A percentile compares a stretch with the other conserved stretches of the same genome.
phyloP scores from a whole-genome alignment of 1,140 invertebrate genomes.

The Drosophila nasuta region DNA sequence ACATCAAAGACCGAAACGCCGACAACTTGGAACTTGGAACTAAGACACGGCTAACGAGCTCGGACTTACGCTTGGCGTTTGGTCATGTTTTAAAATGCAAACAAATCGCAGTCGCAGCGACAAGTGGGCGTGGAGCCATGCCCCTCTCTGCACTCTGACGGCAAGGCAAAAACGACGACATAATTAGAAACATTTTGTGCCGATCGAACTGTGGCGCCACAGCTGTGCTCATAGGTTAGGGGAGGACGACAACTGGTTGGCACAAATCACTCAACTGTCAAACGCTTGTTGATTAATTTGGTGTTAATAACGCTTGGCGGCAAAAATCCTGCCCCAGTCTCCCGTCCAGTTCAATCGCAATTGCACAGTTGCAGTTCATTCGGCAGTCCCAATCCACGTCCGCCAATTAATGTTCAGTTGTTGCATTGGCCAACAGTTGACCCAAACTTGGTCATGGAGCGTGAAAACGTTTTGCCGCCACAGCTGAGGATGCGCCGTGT shows the following conservation, averaged over 20 bases:
- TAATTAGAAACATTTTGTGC: slow-evolving; percentile 52
- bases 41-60: slow-evolving; percentile 67
- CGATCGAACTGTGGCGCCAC: slow-evolving; percentile 59
- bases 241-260: slow-evolving; percentile 19
- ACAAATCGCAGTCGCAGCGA: slow-evolving; percentile 40
- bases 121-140: slow-evolving; percentile 68
- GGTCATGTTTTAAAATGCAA: slow-evolving; percentile 38
- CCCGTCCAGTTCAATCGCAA: not conserved
- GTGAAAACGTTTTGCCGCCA: slow-evolving; percentile 64
- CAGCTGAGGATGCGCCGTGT: slow-evolving; percentile 74
- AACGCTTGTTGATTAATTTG: slow-evolving; percentile 80
- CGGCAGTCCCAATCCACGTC: slow-evolving; percentile 36
- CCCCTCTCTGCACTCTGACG: slow-evolving; percentile 22
- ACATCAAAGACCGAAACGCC: slow-evolving; percentile 67
- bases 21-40: slow-evolving; percentile 36
- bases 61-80: slow-evolving; percentile 24
- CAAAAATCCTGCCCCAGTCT: slow-evolving; percentile 65
- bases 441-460: slow-evolving; percentile 73
- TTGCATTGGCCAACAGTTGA: slow-evolving; percentile 35
- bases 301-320: slow-evolving; percentile 69
- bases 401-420: slow-evolving; percentile 64
- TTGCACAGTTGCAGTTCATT: not conserved
- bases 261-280: slow-evolving; percentile 80
- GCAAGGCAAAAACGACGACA: slow-evolving; percentile 17
- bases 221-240: slow-evolving; percentile 1